phyloP scores from a whole-genome alignment of 2,113 vertebrate genomes.

The Entomyzon cyanotis region DNA sequence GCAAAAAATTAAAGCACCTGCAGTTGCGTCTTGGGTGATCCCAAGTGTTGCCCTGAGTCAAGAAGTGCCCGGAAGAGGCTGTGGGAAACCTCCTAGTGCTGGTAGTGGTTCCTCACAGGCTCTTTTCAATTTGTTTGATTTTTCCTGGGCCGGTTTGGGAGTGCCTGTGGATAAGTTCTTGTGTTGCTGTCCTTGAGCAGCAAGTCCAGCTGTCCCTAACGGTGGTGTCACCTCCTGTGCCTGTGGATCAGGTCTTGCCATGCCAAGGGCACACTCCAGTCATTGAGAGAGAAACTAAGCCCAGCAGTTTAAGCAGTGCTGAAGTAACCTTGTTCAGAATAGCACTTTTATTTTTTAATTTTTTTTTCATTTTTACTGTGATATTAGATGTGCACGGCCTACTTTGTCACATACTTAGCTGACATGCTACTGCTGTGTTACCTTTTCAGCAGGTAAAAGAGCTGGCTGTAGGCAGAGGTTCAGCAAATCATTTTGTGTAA shows the following conservation, averaged over 20 bases:
- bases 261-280: accelerated
- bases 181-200: background rate
- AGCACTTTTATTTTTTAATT: background rate
- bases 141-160: background rate
- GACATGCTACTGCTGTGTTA: background rate
- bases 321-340: background rate
- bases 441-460: background rate
- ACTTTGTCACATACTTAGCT: background rate
- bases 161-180: background rate
- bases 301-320: background rate
- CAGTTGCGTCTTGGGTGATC: background rate
- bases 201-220: background rate
- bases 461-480: background rate
- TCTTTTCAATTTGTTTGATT: background rate
- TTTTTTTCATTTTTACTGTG: background rate
- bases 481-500: background rate
- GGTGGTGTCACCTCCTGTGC: background rate
- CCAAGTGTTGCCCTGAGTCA: background rate
- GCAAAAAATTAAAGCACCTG: background rate
- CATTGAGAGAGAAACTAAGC: background rate
- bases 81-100: background rate
- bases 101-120: background rate
- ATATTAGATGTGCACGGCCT: background rate
- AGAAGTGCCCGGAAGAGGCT: background rate
- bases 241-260: accelerated